Conservation (phyloP, 2,113 vertebrate species). For the Perca schrenkii region DNA sequence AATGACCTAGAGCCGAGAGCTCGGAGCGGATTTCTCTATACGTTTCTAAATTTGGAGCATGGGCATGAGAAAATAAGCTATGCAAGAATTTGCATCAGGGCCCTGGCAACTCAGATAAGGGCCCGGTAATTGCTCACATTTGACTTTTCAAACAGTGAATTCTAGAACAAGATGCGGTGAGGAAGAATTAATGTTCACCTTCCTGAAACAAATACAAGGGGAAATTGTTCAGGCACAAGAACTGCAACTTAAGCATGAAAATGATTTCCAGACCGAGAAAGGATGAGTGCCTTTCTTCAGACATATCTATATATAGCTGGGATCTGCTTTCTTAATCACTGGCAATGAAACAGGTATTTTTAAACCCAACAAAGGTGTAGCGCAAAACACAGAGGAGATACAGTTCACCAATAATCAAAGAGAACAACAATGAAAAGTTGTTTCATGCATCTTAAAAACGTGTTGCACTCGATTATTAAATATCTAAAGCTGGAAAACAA, state of each 20-base stretch:
- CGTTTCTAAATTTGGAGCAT: conserved; percentile 63
- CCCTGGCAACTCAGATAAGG: conserved; percentile 68
- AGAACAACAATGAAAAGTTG: too few relatives aligned
- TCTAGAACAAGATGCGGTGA: conserved; percentile 27
- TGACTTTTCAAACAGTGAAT: conserved; percentile 73
- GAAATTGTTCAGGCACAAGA: conserved; percentile 17
- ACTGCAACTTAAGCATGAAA: conserved; percentile 11
- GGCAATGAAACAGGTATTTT: conserved; percentile 1
- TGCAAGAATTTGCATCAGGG: conserved; percentile 71
- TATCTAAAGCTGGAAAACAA: not conserved
- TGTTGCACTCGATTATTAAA: not conserved
- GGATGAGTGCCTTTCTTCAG: not conserved
- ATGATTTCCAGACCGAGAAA: conserved; percentile 50
- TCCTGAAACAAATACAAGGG: conserved; percentile 37
- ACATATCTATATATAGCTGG: not conserved
- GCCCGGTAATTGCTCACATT: conserved; percentile 71
- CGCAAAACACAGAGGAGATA: conserved; percentile 10
- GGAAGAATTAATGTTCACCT: conserved; percentile 32
- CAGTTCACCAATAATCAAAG: not conserved
- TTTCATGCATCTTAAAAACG: not conserved
- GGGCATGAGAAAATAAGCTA: conserved; percentile 64
- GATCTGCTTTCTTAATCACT: conserved; percentile 26
- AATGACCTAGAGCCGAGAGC: conserved; percentile 44
- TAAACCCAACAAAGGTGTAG: not conserved
- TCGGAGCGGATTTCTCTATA: conserved; percentile 25